Evolutionary conservation across 2,113 vertebrate genomes (phyloP).

Genomic region (Sylvilagus bachmani): DNA sequence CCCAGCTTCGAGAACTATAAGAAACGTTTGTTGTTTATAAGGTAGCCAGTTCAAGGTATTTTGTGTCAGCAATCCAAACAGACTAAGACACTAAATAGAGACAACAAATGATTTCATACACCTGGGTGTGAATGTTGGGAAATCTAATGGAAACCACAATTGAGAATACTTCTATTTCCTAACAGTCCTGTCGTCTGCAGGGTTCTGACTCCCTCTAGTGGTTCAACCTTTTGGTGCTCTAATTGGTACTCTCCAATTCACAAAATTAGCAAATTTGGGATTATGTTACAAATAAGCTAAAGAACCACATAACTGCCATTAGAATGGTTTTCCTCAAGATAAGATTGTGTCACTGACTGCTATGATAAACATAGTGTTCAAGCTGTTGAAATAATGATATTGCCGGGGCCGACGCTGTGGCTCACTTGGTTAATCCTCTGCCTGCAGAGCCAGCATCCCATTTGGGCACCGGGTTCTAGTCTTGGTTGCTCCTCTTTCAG

Average conservation of each 20-base stretch:
- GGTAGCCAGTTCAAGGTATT: neutral
- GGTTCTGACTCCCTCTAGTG: slow-evolving; percentile 78
- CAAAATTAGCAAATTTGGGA: slow-evolving; percentile 8
- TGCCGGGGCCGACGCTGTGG: neutral
- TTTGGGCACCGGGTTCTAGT: no score
- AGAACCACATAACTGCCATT: neutral
- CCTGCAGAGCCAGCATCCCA: no score
- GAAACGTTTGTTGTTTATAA: slow-evolving; percentile 1
- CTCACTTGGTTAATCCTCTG: no score
- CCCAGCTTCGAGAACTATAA: neutral
- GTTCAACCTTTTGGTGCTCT: slow-evolving; percentile 31
- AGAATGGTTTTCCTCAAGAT: slow-evolving; percentile 6
- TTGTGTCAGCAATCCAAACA: neutral
- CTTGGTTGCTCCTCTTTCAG: no score
- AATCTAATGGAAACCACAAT: neutral
- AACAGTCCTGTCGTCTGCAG: neutral
- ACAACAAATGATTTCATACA: neutral
- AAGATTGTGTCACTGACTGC: neutral
- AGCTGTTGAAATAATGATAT: neutral
- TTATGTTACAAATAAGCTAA: slow-evolving; percentile 9
- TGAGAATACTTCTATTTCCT: neutral
- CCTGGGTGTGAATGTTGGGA: neutral
- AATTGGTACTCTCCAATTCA: neutral
- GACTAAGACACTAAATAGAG: neutral
- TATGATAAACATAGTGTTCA: neutral